Base-by-base conservation (phyloP, 2,888 invertebrate species). In the Hirtodrosophila confusa region DNA sequence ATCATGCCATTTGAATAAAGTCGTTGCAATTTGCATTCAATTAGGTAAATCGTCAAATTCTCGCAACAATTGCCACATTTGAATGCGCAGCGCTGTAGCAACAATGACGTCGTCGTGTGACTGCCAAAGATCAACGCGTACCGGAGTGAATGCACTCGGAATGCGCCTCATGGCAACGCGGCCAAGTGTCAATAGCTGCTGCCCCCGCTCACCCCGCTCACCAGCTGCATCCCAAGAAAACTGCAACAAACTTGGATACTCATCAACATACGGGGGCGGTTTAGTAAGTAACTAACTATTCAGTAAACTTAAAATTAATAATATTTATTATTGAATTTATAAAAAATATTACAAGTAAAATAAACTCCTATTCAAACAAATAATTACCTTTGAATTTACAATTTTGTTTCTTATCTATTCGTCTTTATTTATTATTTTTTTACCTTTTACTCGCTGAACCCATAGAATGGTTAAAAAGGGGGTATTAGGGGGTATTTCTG, bases 131-230 rank as follows among this genome's bases (percentile, higher is more conserved):
- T 78, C 82, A 78, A 47, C 54, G 54, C 60, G 53, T 54, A 39
- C 12, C 39, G 63, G 48, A 57, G 73, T 73, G 75, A 67, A 82
- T 72, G 77, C 73, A 60, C 65, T 78, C 65, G 82, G 53, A 56
- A 71, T 78, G 71, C 69, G 70, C 69, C 61, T 64, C 67, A 62
- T 71, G 58, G 80, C 56, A 71, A 62, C 47, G 63, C 73, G 80
- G 84, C 70, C 70, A 80, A 78, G 70, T 83, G 84, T 78, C 78
- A 79, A 78, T 83, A 79, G 83, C 73, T 72, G 69, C 50, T 45
- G 60, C 60, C 31, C 1, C 31, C 9, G 8, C 31, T 9, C 31
- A 3, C 31, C 6, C 41, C 41, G 24, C 11, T 65, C 64, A 64
- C 58, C 74, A 74, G 49, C 62, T 57, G 55, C 68, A 62, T 41